Conservation (phyloP, 2,113 vertebrate species). For the Numida meleagris region DNA sequence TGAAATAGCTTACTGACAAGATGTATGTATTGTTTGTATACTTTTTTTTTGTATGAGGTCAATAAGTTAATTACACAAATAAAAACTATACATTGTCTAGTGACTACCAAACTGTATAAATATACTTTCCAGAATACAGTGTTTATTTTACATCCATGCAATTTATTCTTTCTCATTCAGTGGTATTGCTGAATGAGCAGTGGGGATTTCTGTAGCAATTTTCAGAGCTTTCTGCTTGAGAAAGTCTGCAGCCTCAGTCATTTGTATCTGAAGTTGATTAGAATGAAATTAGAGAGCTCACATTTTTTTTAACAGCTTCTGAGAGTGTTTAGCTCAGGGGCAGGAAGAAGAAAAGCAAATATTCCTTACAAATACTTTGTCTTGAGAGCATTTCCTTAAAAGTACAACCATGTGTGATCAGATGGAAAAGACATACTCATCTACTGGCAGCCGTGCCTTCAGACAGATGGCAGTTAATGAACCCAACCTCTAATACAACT, state of each 20-base stretch:
- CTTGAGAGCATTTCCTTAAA: conserved; percentile 10
- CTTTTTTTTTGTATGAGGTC: background rate
- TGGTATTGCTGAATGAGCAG: conserved; percentile 11
- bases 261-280: conserved; percentile 51
- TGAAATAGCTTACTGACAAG: background rate
- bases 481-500: background rate
- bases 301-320: conserved; percentile 32
- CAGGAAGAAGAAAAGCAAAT: conserved; percentile 36
- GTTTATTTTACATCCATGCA: background rate
- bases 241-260: conserved; percentile 4
- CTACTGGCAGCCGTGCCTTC: background rate
- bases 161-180: conserved; percentile 29
- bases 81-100: conserved; percentile 24
- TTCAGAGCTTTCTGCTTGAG: conserved; percentile 47
- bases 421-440: background rate
- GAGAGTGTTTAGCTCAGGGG: background rate
- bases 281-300: background rate
- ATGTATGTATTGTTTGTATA: conserved; percentile 1
- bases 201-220: conserved; percentile 16
- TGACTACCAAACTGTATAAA: conserved; percentile 39
- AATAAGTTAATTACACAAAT: conserved; percentile 50
- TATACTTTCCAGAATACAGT: conserved; percentile 19
- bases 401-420: conserved; percentile 25
- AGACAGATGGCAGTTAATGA: background rate
- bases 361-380: conserved; percentile 21